Base-by-base conservation (phyloP, 2,888 invertebrate genomes). In the Xestobium rufovillosum region DNA sequence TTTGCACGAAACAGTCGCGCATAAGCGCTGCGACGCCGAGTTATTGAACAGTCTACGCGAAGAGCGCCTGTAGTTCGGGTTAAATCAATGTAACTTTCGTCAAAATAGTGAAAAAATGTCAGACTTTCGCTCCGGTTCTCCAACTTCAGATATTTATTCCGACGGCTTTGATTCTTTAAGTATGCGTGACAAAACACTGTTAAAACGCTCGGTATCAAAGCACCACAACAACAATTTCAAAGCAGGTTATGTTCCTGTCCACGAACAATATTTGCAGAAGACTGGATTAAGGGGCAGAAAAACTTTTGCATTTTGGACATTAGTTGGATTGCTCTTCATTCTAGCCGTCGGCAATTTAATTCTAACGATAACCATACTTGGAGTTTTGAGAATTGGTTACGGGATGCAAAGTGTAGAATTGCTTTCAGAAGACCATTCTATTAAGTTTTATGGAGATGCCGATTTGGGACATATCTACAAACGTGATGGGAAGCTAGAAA, bases 371-470 rank as follows among this genome's bases (percentile, higher is more conserved):
- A 82, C 83, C 0, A 84, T 91, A 34, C 72, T 89, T 38, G 81
- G 83, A 4, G 88, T 90, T 0, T 61, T 91, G 27, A 70, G 83
- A 39, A 71, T 91, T 39, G 87, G 87, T 0, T 78, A 78, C 58
- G 88, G 88, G 4, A 82, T 90, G 76, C 84, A 89, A 56, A 84
- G 85, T 47, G 54, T 91, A 64, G 90, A 91, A 63, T 72, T 89
- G 30, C 74, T 88, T 39, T 76, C 80, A 1, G 80, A 83, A 34
- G 76, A 80, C 41, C 75, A 78, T 42, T 71, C 83, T 0, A 69
- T 88, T 0, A 89, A 88, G 58, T 82, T 90, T 57, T 82, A 78
- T 43, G 89, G 89, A 0, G 68, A 74, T 27, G 75, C 83, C 0
- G 83, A 87, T 56, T 67, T 90, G 46, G 86, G 85, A 50, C 76